These are phyloP conservation scores for Leistus spinibarbis DNA, from an alignment of 2,888 invertebrate genomes.

Conservation along the genomic window DNA sequence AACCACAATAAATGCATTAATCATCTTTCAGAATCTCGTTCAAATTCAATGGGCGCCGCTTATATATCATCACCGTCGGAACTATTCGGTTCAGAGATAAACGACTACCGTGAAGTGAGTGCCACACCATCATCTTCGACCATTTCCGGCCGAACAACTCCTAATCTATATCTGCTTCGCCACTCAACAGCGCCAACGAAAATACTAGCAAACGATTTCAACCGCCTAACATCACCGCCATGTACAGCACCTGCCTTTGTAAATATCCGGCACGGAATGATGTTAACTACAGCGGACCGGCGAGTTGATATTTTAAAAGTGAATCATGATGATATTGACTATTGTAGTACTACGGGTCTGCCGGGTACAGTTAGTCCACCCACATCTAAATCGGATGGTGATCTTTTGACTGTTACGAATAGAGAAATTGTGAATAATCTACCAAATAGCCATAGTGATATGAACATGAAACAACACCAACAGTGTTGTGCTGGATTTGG, in stretches of 20 bases:
- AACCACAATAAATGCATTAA: background rate
- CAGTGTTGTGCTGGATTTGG: slow-evolving; percentile 62
- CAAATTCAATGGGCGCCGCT: slow-evolving; percentile 70
- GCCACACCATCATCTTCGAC: slow-evolving; percentile 58
- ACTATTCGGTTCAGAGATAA: slow-evolving; percentile 63
- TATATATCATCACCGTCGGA: slow-evolving; percentile 62
- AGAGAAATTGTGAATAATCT: slow-evolving; percentile 41
- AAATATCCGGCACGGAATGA: background rate
- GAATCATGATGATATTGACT: slow-evolving; percentile 17
- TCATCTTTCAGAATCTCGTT: slow-evolving; percentile 66
- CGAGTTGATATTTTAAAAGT: slow-evolving; percentile 16
- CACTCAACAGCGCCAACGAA: slow-evolving; percentile 38
- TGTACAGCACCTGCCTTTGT: slow-evolving; percentile 13
- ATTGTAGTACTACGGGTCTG: background rate
- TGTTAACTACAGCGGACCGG: background rate
- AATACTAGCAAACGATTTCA: slow-evolving; percentile 40
- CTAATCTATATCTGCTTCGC: slow-evolving; percentile 32
- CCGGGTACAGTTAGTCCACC: slow-evolving; percentile 21
- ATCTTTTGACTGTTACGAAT: slow-evolving; percentile 45
- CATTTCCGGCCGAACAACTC: slow-evolving; percentile 43
- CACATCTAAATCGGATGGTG: slow-evolving; percentile 52
- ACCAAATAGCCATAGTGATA: slow-evolving; percentile 49
- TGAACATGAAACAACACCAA: slow-evolving; percentile 50
- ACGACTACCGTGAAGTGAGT: slow-evolving; percentile 59
- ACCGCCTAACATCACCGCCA: slow-evolving; percentile 16